Evolutionary conservation across 2,113 vertebrate genomes (phyloP).

Genomic region (Gila orcuttii): DNA sequence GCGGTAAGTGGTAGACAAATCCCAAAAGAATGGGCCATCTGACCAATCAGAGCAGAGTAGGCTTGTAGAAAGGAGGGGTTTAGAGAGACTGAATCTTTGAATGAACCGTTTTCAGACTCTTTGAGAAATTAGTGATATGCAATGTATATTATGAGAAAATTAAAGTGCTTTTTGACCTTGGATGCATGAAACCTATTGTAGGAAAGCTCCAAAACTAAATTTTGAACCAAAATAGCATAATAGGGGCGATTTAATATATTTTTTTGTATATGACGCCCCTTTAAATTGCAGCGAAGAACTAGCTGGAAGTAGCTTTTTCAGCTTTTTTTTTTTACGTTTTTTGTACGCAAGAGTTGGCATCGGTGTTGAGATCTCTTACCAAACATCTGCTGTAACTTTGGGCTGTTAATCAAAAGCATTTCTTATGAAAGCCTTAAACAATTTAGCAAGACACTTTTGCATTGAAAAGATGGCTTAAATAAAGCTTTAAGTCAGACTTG

Average conservation of each 20-base stretch:
- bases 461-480: background rate
- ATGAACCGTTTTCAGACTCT: no score
- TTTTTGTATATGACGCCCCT: background rate
- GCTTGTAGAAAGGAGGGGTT: no score
- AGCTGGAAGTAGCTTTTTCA: background rate
- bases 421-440: background rate
- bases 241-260: background rate
- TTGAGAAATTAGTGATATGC: no score
- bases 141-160: no score
- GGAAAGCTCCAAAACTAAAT: no score
- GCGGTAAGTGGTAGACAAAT: background rate
- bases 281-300: background rate
- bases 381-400: constrained; percentile 18
- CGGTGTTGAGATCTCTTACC: background rate
- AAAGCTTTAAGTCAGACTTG: background rate
- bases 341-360: background rate
- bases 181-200: no score
- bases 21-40: background rate
- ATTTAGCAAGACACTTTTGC: background rate
- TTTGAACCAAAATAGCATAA: no score
- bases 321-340: background rate
- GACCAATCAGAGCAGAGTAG: background rate
- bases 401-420: background rate
- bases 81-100: no score
- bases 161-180: no score